phyloP scores from a whole-genome alignment of 2,797 vertebrate genomes.

The Lerista edwardsae region DNA sequence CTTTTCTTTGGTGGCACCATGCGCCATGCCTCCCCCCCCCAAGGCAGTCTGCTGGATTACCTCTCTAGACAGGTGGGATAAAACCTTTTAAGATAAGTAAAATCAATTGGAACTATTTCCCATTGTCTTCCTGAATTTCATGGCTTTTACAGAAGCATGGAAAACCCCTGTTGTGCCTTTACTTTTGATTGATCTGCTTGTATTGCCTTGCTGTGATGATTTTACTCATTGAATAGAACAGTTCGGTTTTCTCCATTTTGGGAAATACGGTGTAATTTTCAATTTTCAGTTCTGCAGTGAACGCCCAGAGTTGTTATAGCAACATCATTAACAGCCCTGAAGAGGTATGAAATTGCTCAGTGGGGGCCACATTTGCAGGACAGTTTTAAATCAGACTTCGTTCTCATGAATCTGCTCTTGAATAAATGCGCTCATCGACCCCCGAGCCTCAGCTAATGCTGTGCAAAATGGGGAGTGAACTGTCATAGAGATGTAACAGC shows the following conservation, averaged over 20 bases:
- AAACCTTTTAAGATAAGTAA: too few relatives aligned
- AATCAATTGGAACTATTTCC: neutral
- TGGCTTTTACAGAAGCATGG: neutral
- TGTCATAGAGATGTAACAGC: slow-evolving; percentile 18
- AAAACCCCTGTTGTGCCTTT: neutral
- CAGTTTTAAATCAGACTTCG: slow-evolving; percentile 20
- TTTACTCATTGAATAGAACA: neutral
- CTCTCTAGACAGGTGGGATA: too few relatives aligned
- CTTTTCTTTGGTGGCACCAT: too few relatives aligned
- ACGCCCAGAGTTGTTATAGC: neutral
- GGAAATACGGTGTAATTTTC: neutral
- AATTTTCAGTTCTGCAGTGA: neutral
- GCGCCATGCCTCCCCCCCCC: too few relatives aligned
- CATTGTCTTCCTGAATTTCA: neutral
- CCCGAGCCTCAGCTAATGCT: neutral
- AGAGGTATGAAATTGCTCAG: slow-evolving; percentile 1
- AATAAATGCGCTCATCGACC: slow-evolving; percentile 24
- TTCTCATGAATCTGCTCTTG: neutral
- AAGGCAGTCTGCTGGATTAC: too few relatives aligned
- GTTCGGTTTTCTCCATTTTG: neutral
- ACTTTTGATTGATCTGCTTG: neutral
- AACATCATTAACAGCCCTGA: slow-evolving; percentile 3
- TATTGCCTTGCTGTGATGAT: neutral
- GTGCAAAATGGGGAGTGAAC: slow-evolving; percentile 12
- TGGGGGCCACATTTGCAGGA: slow-evolving; percentile 5